Evolutionary conservation across 2,888 invertebrate species (phyloP).

Genomic region (Chaetoderma sp.): DNA sequence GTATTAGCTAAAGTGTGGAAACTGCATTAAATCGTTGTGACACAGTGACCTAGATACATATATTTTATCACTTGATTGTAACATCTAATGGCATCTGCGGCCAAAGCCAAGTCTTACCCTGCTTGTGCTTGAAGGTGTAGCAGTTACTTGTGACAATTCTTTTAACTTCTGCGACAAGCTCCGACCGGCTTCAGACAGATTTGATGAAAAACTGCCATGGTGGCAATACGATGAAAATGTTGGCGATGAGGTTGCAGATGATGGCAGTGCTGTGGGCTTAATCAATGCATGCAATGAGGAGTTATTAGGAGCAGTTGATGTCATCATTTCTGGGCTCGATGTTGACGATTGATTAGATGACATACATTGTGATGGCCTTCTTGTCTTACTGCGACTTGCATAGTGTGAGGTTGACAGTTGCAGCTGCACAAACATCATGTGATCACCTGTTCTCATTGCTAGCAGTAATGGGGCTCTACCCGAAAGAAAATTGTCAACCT

Average conservation of each 20-base stretch:
- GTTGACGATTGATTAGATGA: constrained; percentile 13
- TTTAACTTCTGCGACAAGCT: constrained; percentile 88
- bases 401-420: constrained; percentile 81
- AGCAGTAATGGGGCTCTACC: constrained; percentile 94
- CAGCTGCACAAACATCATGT: constrained; percentile 97
- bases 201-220: constrained; percentile 78
- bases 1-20: too few species aligned
- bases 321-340: constrained; percentile 9
- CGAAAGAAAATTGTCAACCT: constrained; percentile 94
- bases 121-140: not conserved
- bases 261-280: not conserved
- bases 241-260: constrained; percentile 3
- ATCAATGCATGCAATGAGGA: constrained; percentile 4
- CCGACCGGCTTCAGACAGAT: constrained; percentile 89
- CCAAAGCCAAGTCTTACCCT: not conserved
- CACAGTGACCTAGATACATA: too few species aligned
- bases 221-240: constrained; percentile 1
- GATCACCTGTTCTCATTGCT: constrained; percentile 94
- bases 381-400: constrained; percentile 14
- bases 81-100: not conserved
- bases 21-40: not conserved
- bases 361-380: constrained; percentile 12
- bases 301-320: constrained; percentile 24
- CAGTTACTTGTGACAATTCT: constrained; percentile 58
- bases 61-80: too few species aligned